Evolutionary conservation across 2,797 vertebrate species (phyloP).

Genomic region (Todus mexicanus): DNA sequence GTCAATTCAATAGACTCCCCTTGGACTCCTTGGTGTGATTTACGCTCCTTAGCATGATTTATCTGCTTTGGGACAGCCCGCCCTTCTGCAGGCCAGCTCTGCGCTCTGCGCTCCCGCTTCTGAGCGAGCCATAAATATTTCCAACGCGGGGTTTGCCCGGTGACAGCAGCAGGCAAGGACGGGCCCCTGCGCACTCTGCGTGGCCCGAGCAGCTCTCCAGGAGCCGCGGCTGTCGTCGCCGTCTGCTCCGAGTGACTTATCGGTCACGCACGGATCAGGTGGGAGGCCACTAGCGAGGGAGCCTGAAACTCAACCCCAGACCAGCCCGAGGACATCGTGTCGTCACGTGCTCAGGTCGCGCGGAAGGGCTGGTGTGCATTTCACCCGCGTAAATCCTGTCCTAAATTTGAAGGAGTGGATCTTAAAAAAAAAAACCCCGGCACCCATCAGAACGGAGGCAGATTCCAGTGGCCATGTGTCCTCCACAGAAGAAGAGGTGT

Average conservation of each 20-base stretch:
- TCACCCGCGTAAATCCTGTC: not conserved
- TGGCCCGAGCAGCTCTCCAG: not conserved
- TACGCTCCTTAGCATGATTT: not conserved
- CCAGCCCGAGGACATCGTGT: not conserved
- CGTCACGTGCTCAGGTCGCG: not conserved
- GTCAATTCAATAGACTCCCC: not conserved
- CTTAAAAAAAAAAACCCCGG: not conserved
- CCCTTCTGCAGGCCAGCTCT: not conserved
- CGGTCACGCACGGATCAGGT: not conserved
- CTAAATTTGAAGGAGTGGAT: not conserved
- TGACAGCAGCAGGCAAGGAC: not conserved
- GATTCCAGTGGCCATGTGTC: not conserved
- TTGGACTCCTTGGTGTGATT: not conserved
- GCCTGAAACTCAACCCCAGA: conserved; percentile 7
- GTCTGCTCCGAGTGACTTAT: conserved; percentile 6
- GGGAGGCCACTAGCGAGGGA: not conserved
- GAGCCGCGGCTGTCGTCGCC: not conserved
- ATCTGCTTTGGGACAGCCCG: not conserved
- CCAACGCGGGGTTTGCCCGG: not conserved
- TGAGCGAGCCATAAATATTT: conserved; percentile 56
- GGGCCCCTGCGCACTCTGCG: not conserved
- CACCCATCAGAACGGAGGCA: not conserved
- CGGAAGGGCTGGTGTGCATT: not conserved
- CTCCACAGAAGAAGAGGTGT: not conserved
- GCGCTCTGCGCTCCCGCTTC: not conserved